Evolutionary conservation across 2,888 invertebrate genomes (phyloP).

Genomic region (Tetropium fuscum): DNA sequence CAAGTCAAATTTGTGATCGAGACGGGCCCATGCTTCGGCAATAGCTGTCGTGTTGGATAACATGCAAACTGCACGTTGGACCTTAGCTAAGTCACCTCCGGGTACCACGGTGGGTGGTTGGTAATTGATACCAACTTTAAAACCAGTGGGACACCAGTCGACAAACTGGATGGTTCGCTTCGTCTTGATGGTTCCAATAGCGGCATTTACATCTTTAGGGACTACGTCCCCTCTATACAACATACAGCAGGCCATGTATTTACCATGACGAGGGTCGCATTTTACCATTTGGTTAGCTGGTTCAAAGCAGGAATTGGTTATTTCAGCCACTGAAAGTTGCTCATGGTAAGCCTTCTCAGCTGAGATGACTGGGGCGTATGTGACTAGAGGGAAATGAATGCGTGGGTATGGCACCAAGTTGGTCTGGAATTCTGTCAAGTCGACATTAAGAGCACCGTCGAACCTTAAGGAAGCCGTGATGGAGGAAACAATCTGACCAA

Average conservation of each 20-base stretch:
- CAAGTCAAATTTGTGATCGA: slow-evolving; percentile 96
- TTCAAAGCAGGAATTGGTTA: slow-evolving; percentile 96
- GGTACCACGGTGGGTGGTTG: slow-evolving; percentile 95
- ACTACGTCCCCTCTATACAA: slow-evolving; percentile 81
- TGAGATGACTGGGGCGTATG: slow-evolving; percentile 93
- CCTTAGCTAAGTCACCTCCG: slow-evolving; percentile 95
- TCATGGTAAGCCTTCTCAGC: slow-evolving; percentile 96
- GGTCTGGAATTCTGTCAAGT: slow-evolving; percentile 95
- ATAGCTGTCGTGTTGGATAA: slow-evolving; percentile 97
- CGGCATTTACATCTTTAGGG: slow-evolving; percentile 96
- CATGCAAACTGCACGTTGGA: slow-evolving; percentile 98
- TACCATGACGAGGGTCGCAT: slow-evolving; percentile 92
- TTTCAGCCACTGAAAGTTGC: slow-evolving; percentile 90
- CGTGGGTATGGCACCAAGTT: slow-evolving; percentile 96
- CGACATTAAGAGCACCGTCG: slow-evolving; percentile 94
- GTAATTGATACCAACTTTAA: slow-evolving; percentile 91
- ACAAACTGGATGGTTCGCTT: slow-evolving; percentile 94
- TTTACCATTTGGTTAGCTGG: slow-evolving; percentile 97
- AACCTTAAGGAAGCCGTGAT: slow-evolving; percentile 94
- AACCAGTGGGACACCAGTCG: slow-evolving; percentile 90
- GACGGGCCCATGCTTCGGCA: slow-evolving; percentile 96
- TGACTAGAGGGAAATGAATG: slow-evolving; percentile 94
- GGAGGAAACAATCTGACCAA: slow-evolving; percentile 94
- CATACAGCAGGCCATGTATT: slow-evolving; percentile 97
- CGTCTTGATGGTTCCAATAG: slow-evolving; percentile 95